Conservation (phyloP, 1,140 invertebrate species). For the Cydia strobilella region DNA sequence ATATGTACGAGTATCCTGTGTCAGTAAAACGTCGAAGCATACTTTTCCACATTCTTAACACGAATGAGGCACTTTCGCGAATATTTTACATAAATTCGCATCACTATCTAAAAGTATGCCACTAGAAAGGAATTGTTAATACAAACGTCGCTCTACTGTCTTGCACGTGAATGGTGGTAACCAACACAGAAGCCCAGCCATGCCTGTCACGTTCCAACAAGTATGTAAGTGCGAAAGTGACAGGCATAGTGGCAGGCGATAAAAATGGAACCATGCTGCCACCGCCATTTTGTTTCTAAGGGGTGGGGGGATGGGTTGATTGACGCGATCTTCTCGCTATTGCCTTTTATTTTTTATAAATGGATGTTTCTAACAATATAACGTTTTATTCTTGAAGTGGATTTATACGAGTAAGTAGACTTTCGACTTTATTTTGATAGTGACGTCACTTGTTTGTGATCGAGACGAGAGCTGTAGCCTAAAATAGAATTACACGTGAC, state of each 20-base stretch:
- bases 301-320: background rate
- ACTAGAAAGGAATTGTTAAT: slow-evolving; percentile 26
- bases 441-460: no score
- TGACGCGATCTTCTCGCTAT: background rate
- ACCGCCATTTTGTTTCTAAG: background rate
- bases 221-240: no score
- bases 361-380: background rate
- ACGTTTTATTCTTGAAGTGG: background rate
- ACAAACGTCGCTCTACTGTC: slow-evolving; percentile 1
- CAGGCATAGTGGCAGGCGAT: no score
- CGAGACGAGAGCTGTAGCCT: no score
- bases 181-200: background rate
- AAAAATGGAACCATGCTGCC: no score
- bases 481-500: no score
- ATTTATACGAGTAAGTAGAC: background rate
- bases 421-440: background rate
- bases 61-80: background rate
- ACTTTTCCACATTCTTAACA: background rate
- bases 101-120: slow-evolving; percentile 7
- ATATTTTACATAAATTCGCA: background rate
- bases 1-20: no score
- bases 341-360: slow-evolving; percentile 7
- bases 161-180: background rate
- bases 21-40: background rate
- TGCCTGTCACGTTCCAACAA: no score